Conservation (phyloP, 2,888 invertebrate species). For the Branchellion lobata region DNA sequence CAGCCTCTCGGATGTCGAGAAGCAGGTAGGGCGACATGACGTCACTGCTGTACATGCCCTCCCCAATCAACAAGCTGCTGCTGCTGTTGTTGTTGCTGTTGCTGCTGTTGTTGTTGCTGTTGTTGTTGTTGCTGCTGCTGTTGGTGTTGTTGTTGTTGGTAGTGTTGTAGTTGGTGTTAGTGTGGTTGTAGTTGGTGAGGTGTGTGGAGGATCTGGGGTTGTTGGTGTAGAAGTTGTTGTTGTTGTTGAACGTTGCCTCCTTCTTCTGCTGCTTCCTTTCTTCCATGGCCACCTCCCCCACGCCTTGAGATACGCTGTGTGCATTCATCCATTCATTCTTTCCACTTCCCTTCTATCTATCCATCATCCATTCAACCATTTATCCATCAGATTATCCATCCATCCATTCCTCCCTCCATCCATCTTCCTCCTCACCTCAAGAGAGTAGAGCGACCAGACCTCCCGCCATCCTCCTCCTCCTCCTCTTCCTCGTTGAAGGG, state of each 20-base stretch:
- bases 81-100: constrained; percentile 23
- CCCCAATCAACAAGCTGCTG: background rate
- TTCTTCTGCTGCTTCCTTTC: background rate
- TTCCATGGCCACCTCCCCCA: constrained; percentile 60
- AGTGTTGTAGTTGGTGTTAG: background rate
- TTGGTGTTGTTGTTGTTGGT: constrained; percentile 11
- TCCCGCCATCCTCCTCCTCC: too few relatives aligned
- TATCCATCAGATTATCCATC: too few relatives aligned
- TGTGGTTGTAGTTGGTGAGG: background rate
- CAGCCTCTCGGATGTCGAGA: constrained; percentile 62
- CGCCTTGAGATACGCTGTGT: constrained; percentile 59
- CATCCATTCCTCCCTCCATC: too few relatives aligned
- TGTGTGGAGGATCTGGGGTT: constrained; percentile 5
- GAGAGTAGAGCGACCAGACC: too few relatives aligned
- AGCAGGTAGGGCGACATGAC: constrained; percentile 62
- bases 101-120: background rate
- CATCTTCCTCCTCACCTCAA: too few relatives aligned
- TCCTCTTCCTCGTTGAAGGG: too few relatives aligned
- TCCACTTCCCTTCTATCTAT: background rate
- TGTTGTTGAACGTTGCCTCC: background rate
- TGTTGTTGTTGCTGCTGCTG: background rate
- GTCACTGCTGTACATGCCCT: constrained; percentile 38
- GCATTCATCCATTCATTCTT: background rate
- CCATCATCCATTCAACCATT: too few relatives aligned
- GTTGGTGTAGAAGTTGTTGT: background rate